phyloP scores from a whole-genome alignment of 2,888 invertebrate species.

The Hydrotaea cyrtoneurina region DNA sequence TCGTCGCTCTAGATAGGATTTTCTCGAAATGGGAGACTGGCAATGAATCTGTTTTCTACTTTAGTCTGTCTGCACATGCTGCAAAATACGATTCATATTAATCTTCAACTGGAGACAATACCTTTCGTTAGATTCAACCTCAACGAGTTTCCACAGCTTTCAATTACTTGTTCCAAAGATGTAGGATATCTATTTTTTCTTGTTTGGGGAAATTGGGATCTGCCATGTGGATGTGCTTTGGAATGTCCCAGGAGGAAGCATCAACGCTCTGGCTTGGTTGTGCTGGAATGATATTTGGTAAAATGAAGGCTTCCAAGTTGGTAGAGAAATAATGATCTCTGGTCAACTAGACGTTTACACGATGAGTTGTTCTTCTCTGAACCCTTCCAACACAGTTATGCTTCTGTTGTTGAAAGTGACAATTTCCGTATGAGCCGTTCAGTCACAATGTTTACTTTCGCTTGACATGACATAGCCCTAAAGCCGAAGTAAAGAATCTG shows the following conservation, averaged over 20 bases:
- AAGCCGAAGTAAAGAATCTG: too few relatives aligned
- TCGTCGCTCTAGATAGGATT: slow-evolving; percentile 28
- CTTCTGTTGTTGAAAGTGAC: background rate
- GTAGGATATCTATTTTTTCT: background rate
- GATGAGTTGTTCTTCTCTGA: too few relatives aligned
- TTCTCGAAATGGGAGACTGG: slow-evolving; percentile 4
- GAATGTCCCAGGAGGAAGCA: background rate
- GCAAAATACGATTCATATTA: slow-evolving; percentile 15
- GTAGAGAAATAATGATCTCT: background rate
- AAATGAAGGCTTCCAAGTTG: background rate
- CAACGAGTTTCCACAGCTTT: slow-evolving; percentile 17
- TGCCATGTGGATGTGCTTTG: background rate
- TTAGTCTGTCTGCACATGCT: background rate
- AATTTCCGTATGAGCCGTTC: background rate
- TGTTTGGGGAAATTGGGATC: background rate
- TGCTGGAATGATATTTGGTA: background rate
- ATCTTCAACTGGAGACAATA: slow-evolving; percentile 27
- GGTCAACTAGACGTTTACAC: background rate
- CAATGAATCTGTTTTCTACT: background rate
- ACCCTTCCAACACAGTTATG: background rate
- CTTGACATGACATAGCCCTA: background rate
- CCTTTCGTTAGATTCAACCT: slow-evolving; percentile 15
- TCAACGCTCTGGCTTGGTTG: background rate
- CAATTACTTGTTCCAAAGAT: slow-evolving; percentile 9
- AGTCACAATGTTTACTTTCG: background rate